Conservation (phyloP, 2,888 invertebrate species). For the Meliscaeva auricollis region DNA sequence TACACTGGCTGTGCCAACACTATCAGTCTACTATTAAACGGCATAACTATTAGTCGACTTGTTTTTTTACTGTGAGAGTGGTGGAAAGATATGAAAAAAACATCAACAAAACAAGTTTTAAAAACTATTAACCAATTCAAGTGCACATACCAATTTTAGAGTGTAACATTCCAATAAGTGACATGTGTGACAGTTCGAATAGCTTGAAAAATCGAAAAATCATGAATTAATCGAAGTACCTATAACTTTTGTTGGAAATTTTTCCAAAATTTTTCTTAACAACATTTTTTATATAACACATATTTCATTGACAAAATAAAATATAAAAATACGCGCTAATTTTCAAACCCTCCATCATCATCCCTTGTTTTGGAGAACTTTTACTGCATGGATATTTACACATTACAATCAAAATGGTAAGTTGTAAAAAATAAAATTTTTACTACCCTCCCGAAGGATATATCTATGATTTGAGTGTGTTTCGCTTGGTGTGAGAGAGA, state of each 20-base stretch:
- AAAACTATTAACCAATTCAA: slow-evolving; percentile 44
- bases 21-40: slow-evolving; percentile 75
- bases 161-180: background rate
- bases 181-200: slow-evolving; percentile 43
- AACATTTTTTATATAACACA: background rate
- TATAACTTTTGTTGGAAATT: slow-evolving; percentile 18
- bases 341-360: slow-evolving; percentile 46
- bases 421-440: slow-evolving; percentile 73
- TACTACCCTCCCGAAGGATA: slow-evolving; percentile 62
- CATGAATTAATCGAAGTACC: slow-evolving; percentile 48
- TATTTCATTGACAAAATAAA: slow-evolving; percentile 65
- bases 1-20: slow-evolving; percentile 45
- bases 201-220: slow-evolving; percentile 18
- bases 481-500: slow-evolving; percentile 39
- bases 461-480: too few relatives aligned
- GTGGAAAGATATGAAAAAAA: slow-evolving; percentile 17
- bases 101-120: slow-evolving; percentile 14
- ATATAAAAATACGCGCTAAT: slow-evolving; percentile 63
- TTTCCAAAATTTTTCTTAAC: slow-evolving; percentile 31
- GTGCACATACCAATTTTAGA: background rate
- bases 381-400: slow-evolving; percentile 75
- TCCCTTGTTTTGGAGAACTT: slow-evolving; percentile 40
- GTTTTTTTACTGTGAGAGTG: slow-evolving; percentile 9
- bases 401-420: slow-evolving; percentile 80
- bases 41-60: slow-evolving; percentile 71